Conservation (phyloP, 2,888 invertebrate genomes). For the Leptopterna dolabrata region DNA sequence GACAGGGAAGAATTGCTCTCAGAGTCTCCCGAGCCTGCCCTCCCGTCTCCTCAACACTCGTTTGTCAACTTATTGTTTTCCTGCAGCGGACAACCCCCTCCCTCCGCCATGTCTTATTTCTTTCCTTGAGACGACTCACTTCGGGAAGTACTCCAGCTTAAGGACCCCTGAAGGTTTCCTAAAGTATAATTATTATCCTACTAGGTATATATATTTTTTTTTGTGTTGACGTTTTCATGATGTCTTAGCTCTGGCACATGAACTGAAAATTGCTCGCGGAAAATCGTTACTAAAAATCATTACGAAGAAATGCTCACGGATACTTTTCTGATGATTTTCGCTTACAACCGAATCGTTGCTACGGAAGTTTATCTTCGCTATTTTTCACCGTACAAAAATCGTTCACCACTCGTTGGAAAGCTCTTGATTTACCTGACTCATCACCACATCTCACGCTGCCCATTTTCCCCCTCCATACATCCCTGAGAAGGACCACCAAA, state of each 20-base stretch:
- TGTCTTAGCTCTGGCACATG: no score
- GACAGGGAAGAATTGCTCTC: constrained; percentile 50
- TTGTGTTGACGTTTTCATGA: no score
- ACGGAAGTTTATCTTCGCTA: not conserved
- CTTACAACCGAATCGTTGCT: no score
- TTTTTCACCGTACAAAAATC: not conserved
- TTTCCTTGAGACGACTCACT: constrained; percentile 11
- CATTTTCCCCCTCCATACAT: not conserved
- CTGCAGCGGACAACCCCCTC: constrained; percentile 49
- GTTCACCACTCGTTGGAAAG: not conserved
- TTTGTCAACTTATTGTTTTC: constrained; percentile 56
- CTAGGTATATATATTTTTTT: no score
- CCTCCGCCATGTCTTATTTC: constrained; percentile 6
- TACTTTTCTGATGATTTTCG: no score
- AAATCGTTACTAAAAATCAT: no score
- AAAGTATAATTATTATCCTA: no score
- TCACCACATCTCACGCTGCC: not conserved
- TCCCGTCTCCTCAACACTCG: constrained; percentile 46
- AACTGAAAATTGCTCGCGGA: no score
- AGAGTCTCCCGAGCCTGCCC: not conserved
- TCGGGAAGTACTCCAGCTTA: not conserved
- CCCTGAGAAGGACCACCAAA: no score
- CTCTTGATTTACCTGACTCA: not conserved
- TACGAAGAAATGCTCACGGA: no score
- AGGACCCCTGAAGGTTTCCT: not conserved